A percentile compares a stretch with the other conserved stretches of the same genome.
These are phyloP conservation scores for Cichlasoma orientale DNA, from an alignment of 2,797 vertebrate genomes.

Conservation along the genomic window DNA sequence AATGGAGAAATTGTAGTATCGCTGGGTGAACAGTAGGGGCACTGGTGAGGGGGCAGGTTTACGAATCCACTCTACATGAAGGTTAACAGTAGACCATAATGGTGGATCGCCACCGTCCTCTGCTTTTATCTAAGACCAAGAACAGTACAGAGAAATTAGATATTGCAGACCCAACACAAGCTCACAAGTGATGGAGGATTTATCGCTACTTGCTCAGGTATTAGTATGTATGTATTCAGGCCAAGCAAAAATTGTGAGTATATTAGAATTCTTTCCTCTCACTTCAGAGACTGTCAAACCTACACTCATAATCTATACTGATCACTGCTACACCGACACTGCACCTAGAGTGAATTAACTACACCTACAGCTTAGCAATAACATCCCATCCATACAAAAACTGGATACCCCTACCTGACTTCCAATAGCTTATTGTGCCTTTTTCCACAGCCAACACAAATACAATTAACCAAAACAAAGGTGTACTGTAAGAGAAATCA, in stretches of 20 bases:
- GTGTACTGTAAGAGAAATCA: background rate
- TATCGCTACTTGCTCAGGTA: background rate
- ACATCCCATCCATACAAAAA: constrained; percentile 29
- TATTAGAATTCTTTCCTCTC: constrained; percentile 10
- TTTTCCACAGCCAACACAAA: constrained; percentile 27
- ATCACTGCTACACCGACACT: background rate
- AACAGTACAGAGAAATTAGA: background rate
- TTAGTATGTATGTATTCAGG: constrained; percentile 11
- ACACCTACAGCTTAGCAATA: constrained; percentile 12
- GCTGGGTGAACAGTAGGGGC: constrained; percentile 88
- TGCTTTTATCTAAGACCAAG: constrained; percentile 88
- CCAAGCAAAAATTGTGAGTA: background rate
- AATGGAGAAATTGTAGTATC: constrained; percentile 90
- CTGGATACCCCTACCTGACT: constrained; percentile 12
- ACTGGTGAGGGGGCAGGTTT: constrained; percentile 84
- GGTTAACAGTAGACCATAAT: constrained; percentile 88
- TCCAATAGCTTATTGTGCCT: constrained; percentile 19
- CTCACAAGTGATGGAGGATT: background rate
- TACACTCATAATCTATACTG: constrained; percentile 6
- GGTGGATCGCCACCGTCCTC: constrained; percentile 92
- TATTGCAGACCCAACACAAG: background rate
- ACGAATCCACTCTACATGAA: constrained; percentile 93
- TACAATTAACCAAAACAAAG: constrained; percentile 26
- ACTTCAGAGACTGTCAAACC: constrained; percentile 1
- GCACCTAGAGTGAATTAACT: background rate